phyloP scores from a whole-genome alignment of 2,113 vertebrate genomes.

The Campylorhamphus procurvoides region DNA sequence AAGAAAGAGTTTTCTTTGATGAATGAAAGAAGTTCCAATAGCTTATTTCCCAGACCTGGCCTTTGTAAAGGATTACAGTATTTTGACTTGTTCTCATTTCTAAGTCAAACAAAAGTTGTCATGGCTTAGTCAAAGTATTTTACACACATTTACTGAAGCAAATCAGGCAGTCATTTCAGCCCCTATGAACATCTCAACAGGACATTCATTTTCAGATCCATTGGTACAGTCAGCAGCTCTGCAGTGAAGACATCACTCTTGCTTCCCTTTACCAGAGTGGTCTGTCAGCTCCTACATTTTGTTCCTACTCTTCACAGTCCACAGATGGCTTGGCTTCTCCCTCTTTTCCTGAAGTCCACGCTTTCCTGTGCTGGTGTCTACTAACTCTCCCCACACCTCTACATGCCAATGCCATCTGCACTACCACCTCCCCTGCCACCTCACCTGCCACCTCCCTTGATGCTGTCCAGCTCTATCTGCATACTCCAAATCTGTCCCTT shows the following conservation, averaged over 20 bases:
- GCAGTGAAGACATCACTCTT: neutral
- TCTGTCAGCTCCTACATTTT: neutral
- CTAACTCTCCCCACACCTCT: neutral
- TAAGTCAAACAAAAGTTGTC: neutral
- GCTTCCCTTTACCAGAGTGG: neutral
- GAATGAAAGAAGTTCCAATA: neutral
- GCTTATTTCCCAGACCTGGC: neutral
- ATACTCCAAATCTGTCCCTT: neutral
- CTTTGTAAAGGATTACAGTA: neutral
- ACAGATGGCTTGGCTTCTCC: neutral
- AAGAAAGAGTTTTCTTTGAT: neutral
- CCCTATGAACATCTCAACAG: neutral
- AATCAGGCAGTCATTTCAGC: neutral
- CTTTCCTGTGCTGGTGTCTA: neutral
- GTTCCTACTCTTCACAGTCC: neutral
- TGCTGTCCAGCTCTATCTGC: neutral
- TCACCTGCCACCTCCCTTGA: no score
- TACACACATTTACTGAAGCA: neutral
- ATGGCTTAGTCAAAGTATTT: neutral
- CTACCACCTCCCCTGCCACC: no score
- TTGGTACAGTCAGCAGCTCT: neutral
- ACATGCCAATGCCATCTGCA: neutral
- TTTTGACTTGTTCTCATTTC: neutral
- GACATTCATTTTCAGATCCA: neutral
- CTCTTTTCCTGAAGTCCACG: rapidly evolving